Evolutionary conservation across 2,113 vertebrate species (phyloP).

Genomic region (Aegypius monachus): DNA sequence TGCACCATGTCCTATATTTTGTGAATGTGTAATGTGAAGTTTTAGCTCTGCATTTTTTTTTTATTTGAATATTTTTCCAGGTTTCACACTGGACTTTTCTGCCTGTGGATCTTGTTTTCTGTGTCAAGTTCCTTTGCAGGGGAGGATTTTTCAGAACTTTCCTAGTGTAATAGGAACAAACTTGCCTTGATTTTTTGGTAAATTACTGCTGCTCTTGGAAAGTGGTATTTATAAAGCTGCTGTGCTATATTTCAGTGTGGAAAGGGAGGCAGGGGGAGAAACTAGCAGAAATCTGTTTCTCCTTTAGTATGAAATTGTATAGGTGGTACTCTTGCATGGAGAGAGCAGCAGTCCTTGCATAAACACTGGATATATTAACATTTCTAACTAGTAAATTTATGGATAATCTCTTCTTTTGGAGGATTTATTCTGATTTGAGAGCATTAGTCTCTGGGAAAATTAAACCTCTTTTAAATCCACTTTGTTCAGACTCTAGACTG

Average conservation of each 20-base stretch:
- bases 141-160: not conserved
- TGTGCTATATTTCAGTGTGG: not conserved
- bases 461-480: conserved; percentile 49
- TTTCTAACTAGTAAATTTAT: conserved; percentile 56
- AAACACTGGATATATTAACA: conserved; percentile 23
- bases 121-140: not conserved
- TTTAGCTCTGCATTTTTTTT: not conserved
- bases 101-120: not conserved
- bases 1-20: not conserved
- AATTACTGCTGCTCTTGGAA: not conserved
- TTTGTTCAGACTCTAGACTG: conserved; percentile 9
- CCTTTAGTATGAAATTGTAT: not conserved
- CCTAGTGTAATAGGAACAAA: not conserved
- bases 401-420: conserved; percentile 53
- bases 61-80: not conserved
- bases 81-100: not conserved
- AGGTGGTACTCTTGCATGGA: not conserved
- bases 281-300: not conserved
- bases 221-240: not conserved
- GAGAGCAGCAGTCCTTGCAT: not conserved
- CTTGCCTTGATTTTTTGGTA: not conserved
- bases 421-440: conserved; percentile 52
- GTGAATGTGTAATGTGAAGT: not conserved
- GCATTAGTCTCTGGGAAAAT: conserved; percentile 38
- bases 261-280: not conserved